Evolutionary conservation across 2,888 invertebrate genomes (phyloP).

Genomic region (Cinara cedri): DNA sequence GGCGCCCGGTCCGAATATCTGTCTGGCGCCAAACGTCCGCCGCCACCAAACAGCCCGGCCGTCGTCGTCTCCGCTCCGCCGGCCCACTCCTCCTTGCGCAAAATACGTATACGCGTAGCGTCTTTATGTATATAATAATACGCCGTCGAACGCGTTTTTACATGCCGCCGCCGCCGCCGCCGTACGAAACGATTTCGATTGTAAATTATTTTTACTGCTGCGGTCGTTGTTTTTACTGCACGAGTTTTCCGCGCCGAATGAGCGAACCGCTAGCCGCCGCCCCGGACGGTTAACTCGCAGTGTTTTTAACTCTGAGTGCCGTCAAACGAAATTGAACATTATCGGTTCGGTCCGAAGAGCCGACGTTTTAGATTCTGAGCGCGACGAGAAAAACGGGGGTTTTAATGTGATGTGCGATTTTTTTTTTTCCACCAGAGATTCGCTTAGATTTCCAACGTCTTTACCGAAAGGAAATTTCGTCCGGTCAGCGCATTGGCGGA

Average conservation of each 20-base stretch:
- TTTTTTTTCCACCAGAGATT: no score
- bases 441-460: no score
- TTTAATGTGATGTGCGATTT: no score
- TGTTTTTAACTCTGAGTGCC: no score
- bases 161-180: background rate
- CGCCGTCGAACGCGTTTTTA: background rate
- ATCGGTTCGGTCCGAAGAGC: no score
- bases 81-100: background rate
- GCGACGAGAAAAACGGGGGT: no score
- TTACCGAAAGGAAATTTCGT: no score
- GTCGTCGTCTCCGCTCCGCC: background rate
- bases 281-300: background rate
- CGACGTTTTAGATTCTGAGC: no score
- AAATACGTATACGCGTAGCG: background rate
- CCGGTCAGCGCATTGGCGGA: no score
- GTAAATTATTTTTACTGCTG: background rate
- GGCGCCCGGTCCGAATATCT: constrained; percentile 56
- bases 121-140: background rate
- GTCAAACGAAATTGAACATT: no score
- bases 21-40: constrained; percentile 54
- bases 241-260: no score
- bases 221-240: background rate
- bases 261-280: background rate
- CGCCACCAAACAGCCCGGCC: background rate
- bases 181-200: background rate